phyloP scores from a whole-genome alignment of 2,888 invertebrate species.

The Sclerodermus sp. region DNA sequence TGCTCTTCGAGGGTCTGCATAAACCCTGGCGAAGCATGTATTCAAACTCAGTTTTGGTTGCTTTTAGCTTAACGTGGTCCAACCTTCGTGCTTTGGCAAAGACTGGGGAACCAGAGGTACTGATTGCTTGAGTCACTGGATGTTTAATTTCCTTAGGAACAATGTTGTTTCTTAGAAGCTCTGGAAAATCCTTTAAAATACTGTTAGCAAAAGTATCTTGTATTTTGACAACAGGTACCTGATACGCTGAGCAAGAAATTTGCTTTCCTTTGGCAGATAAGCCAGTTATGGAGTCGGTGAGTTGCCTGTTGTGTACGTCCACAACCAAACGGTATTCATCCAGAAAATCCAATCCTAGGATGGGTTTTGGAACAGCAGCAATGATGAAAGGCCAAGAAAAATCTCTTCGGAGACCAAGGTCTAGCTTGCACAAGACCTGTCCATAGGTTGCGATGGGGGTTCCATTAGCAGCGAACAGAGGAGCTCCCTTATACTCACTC shows the following conservation, averaged over 20 bases:
- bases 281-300: no score
- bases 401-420: background rate
- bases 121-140: slow-evolving; percentile 28
- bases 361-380: background rate
- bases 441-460: slow-evolving; percentile 2
- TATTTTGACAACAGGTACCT: no score
- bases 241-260: no score
- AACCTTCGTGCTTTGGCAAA: slow-evolving; percentile 33
- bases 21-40: slow-evolving; percentile 35
- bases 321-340: background rate
- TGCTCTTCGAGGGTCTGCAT: slow-evolving; percentile 31
- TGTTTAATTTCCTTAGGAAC: slow-evolving; percentile 5
- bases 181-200: no score
- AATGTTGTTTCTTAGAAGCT: no score
- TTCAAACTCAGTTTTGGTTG: slow-evolving; percentile 37
- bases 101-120: slow-evolving; percentile 40
- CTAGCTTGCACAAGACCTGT: background rate
- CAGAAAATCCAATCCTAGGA: background rate
- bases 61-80: slow-evolving; percentile 30
- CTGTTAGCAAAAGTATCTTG: no score
- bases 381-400: background rate
- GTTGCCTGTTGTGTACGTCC: background rate
- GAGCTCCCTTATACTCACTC: no score
- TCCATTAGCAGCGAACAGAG: slow-evolving; percentile 1
- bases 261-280: no score